These are phyloP conservation scores for Halcyon smyrnensis DNA, from an alignment of 2,797 vertebrate genomes.

Conservation along the genomic window DNA sequence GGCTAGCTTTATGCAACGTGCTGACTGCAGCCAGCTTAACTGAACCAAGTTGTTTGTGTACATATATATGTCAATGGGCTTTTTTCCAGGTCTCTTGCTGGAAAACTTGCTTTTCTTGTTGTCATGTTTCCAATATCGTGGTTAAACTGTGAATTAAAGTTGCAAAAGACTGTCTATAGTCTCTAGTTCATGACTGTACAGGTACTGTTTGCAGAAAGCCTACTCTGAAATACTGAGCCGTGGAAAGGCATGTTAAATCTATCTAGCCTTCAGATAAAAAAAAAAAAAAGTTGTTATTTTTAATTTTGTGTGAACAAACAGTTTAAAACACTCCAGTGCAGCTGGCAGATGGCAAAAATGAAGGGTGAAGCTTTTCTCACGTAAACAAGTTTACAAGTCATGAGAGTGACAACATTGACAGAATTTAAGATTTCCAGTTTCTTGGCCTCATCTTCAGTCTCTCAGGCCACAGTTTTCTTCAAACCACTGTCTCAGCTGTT, in stretches of 20 bases:
- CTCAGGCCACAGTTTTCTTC: background rate
- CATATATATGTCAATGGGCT: background rate
- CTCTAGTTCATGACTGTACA: background rate
- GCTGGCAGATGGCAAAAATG: background rate
- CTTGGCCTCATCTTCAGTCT: background rate
- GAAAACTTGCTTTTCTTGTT: background rate
- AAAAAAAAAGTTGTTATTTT: background rate
- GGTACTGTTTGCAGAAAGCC: background rate
- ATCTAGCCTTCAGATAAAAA: background rate
- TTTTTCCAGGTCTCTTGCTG: background rate
- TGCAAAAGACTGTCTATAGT: background rate
- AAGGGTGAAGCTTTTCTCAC: background rate
- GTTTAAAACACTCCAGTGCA: background rate
- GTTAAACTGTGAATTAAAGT: background rate
- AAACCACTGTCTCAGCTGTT: background rate
- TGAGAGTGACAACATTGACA: rapidly evolving
- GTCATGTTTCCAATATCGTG: background rate
- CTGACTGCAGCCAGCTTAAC: background rate
- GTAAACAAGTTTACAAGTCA: background rate
- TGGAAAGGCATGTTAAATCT: background rate
- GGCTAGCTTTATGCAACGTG: background rate
- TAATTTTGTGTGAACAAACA: background rate
- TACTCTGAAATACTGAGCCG: background rate
- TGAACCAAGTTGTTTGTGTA: background rate
- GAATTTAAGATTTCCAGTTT: background rate